Evolutionary conservation across 2,113 vertebrate species (phyloP).

Genomic region (Eolophus roseicapilla): DNA sequence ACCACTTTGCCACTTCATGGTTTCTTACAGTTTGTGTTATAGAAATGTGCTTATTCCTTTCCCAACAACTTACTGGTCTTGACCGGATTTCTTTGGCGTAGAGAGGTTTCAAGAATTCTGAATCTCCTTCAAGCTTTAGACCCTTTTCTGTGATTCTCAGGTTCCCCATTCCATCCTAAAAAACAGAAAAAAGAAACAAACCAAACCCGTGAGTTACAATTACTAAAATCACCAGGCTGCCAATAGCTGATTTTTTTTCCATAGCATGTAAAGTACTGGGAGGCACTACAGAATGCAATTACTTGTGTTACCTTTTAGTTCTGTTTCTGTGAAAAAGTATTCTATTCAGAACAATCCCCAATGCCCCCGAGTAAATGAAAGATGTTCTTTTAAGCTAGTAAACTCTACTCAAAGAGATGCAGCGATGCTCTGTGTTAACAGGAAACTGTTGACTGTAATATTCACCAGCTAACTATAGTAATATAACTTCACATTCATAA

Average conservation of each 20-base stretch:
- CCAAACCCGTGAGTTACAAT: conserved; percentile 46
- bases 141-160: conserved; percentile 97
- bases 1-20: neutral
- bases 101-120: conserved; percentile 97
- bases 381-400: neutral
- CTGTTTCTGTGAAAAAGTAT: conserved; percentile 4
- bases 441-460: conserved; percentile 31
- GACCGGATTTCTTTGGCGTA: conserved; percentile 99
- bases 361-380: conserved; percentile 20
- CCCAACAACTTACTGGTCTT: conserved; percentile 86
- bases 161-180: conserved; percentile 97
- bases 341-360: conserved; percentile 19
- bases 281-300: conserved; percentile 51
- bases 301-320: conserved; percentile 33
- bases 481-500: conserved; percentile 26
- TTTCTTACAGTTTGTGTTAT: neutral
- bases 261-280: neutral
- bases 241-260: neutral
- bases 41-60: neutral
- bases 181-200: conserved; percentile 49
- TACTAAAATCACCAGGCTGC: conserved; percentile 40
- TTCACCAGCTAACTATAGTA: neutral
- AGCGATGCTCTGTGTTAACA: conserved; percentile 6
- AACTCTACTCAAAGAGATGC: neutral
- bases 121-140: conserved; percentile 95